These are phyloP conservation scores for Oxyteleia sp. DNA, from an alignment of 2,888 invertebrate genomes.

Conservation along the genomic window DNA sequence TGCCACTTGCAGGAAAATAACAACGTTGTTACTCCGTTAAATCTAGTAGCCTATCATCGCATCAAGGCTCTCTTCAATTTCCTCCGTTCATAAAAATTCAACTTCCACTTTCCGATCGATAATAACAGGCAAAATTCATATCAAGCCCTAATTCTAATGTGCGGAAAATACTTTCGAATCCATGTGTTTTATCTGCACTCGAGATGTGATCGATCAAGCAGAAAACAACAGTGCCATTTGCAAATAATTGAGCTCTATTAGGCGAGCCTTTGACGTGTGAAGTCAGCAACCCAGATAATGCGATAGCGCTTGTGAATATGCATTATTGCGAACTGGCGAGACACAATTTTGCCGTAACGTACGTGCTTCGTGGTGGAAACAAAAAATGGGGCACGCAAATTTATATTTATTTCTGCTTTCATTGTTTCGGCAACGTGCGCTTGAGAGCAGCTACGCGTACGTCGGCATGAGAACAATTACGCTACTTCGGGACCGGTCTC, in stretches of 20 bases:
- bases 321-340: conserved; percentile 16
- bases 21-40: not conserved
- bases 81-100: conserved; percentile 13
- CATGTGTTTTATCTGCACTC: conserved; percentile 18
- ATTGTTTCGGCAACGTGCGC: conserved; percentile 76
- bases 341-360: conserved; percentile 75
- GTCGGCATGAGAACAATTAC: conserved; percentile 71
- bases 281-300: conserved; percentile 76
- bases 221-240: conserved; percentile 43
- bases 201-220: conserved; percentile 41
- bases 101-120: conserved; percentile 16
- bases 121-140: conserved; percentile 13
- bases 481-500: conserved; percentile 36
- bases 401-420: conserved; percentile 71
- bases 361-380: conserved; percentile 19
- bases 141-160: conserved; percentile 29
- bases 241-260: conserved; percentile 76
- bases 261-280: conserved; percentile 78
- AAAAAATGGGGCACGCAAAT: conserved; percentile 52
- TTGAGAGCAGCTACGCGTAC: conserved; percentile 65
- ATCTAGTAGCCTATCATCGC: conserved; percentile 24
- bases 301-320: conserved; percentile 44
- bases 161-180: conserved; percentile 39
- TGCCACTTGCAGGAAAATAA: conserved; percentile 5
- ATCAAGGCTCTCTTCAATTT: conserved; percentile 15